Conservation (phyloP, 1,140 invertebrate species). For the Lepidostoma basale region DNA sequence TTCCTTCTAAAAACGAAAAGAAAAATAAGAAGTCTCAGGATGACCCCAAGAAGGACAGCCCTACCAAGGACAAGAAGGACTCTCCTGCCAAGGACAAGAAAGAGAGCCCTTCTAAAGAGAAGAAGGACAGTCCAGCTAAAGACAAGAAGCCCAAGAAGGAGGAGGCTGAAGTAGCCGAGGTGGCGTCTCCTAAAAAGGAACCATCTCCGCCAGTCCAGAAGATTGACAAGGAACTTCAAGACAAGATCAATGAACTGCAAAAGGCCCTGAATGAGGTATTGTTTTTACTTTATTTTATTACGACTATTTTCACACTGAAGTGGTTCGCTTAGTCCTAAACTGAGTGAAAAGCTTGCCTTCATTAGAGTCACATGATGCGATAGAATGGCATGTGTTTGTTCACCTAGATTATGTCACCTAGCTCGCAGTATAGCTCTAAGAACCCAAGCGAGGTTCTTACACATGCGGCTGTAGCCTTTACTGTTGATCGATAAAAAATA, state of each 20-base stretch:
- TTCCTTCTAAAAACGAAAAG: conserved; percentile 70
- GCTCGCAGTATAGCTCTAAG: no score
- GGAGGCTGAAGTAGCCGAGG: conserved; percentile 53
- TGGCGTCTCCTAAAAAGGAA: conserved; percentile 49
- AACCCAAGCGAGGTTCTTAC: no score
- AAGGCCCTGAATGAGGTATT: conserved; percentile 58
- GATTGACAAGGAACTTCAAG: conserved; percentile 56
- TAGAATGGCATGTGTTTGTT: no score
- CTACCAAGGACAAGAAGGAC: conserved; percentile 62
- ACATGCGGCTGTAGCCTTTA: no score
- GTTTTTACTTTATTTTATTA: background rate
- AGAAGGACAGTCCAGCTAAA: conserved; percentile 48
- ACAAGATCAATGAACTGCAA: conserved; percentile 57
- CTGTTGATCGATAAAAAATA: no score
- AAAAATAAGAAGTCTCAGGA: conserved; percentile 61
- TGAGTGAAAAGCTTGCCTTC: no score
- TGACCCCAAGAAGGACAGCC: conserved; percentile 64
- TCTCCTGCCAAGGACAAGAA: conserved; percentile 58
- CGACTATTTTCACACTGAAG: no score
- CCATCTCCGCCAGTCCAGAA: conserved; percentile 28
- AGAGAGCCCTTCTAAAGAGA: conserved; percentile 54
- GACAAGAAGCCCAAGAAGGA: conserved; percentile 45
- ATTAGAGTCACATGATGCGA: no score
- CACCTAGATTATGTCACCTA: no score
- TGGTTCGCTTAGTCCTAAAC: no score